Conservation (phyloP, 2,113 vertebrate species). For the Dissostichus mawsoni region DNA sequence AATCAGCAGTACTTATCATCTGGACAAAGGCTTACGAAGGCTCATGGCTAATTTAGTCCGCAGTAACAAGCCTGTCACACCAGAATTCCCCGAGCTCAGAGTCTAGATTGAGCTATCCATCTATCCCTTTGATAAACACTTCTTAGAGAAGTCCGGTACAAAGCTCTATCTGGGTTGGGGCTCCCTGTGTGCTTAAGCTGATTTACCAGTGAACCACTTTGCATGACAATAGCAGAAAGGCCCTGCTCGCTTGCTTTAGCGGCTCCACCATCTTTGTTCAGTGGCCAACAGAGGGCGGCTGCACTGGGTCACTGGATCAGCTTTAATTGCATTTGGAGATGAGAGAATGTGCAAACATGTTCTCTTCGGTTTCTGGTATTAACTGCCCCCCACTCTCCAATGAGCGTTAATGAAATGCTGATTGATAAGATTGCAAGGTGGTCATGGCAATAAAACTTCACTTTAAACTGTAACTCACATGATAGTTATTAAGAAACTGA, state of each 20-base stretch:
- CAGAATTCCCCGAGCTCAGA: not conserved
- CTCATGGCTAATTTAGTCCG: not conserved
- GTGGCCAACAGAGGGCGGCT: slow-evolving; percentile 56
- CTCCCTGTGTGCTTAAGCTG: slow-evolving; percentile 55
- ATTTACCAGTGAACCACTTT: slow-evolving; percentile 52
- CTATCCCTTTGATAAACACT: slow-evolving; percentile 48
- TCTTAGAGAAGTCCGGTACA: slow-evolving; percentile 28
- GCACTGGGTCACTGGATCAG: slow-evolving; percentile 38
- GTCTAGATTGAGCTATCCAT: slow-evolving; percentile 30
- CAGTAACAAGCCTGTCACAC: not conserved
- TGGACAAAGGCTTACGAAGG: not conserved
- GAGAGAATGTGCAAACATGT: slow-evolving; percentile 45
- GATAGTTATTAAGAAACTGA: not conserved
- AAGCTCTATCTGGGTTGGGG: slow-evolving; percentile 32
- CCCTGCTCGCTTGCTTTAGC: slow-evolving; percentile 39
- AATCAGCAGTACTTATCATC: not conserved
- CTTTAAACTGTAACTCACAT: not conserved
- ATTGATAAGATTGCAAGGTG: not conserved
- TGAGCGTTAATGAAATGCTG: slow-evolving; percentile 13
- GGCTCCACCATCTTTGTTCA: slow-evolving; percentile 42
- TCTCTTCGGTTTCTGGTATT: slow-evolving; percentile 3
- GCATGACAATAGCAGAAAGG: slow-evolving; percentile 69
- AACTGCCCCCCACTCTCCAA: not conserved
- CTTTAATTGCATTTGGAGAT: slow-evolving; percentile 48
- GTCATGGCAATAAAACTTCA: not conserved